Conservation (phyloP, 2,797 vertebrate genomes). For the Melopsittacus undulatus region DNA sequence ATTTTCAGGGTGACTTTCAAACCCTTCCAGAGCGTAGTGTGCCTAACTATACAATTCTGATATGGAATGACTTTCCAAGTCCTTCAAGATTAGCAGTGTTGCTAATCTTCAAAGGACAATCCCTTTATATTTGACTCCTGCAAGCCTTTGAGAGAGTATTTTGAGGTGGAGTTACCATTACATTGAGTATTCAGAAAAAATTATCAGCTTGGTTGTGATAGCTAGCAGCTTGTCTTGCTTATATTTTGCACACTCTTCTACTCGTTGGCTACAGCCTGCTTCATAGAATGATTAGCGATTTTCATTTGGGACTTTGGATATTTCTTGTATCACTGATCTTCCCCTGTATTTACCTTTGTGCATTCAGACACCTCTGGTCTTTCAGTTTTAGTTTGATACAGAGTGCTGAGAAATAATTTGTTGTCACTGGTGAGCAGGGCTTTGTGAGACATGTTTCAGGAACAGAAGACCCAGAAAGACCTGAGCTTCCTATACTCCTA, state of each 20-base stretch:
- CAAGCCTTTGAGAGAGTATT: background rate
- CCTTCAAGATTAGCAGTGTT: background rate
- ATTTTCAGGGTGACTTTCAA: background rate
- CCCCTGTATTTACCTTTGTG: background rate
- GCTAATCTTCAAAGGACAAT: slow-evolving; percentile 8
- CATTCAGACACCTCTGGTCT: background rate
- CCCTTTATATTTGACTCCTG: background rate
- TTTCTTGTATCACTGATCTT: background rate
- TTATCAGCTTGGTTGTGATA: background rate
- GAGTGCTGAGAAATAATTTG: background rate
- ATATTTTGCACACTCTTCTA: background rate
- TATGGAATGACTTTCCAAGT: background rate
- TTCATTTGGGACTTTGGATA: background rate
- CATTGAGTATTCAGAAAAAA: background rate
- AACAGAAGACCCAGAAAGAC: background rate
- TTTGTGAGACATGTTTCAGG: background rate
- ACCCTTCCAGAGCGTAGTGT: background rate
- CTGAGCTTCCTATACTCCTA: background rate
- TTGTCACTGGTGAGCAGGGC: background rate
- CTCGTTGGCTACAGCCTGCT: background rate
- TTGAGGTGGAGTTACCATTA: background rate
- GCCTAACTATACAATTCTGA: background rate
- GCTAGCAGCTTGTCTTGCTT: background rate
- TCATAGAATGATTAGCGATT: background rate
- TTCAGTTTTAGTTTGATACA: background rate